Conservation (phyloP, 2,113 vertebrate genomes). For the Kobus ellipsiprymnus region DNA sequence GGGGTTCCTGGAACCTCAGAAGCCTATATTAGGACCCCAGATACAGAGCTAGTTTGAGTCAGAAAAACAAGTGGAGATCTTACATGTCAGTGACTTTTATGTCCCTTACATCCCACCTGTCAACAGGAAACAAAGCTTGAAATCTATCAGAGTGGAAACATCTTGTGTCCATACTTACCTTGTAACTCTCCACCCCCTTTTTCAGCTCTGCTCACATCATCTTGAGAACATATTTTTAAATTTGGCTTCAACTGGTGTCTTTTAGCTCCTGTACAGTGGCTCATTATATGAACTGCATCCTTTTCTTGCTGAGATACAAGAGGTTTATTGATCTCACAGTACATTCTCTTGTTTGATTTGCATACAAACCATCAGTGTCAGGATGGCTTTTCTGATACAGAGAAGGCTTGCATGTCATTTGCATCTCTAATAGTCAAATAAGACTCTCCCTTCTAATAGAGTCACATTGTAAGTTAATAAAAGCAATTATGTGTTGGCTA, state of each 20-base stretch:
- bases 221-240: slow-evolving; percentile 19
- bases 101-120: background rate
- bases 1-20: background rate
- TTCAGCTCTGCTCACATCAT: background rate
- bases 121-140: background rate
- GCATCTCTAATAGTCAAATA: background rate
- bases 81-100: background rate
- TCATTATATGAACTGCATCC: background rate
- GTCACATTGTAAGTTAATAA: background rate
- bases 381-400: background rate
- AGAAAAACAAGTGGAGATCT: background rate
- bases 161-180: background rate
- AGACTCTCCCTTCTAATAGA: background rate
- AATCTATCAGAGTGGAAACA: background rate
- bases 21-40: background rate
- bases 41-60: background rate
- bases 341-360: slow-evolving; percentile 7
- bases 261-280: background rate
- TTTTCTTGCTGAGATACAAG: slow-evolving; percentile 26
- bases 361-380: background rate
- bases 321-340: slow-evolving; percentile 23
- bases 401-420: background rate
- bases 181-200: background rate
- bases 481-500: background rate
- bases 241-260: background rate